Conservation (phyloP, 1,140 invertebrate genomes). For the Bombus ignitus region DNA sequence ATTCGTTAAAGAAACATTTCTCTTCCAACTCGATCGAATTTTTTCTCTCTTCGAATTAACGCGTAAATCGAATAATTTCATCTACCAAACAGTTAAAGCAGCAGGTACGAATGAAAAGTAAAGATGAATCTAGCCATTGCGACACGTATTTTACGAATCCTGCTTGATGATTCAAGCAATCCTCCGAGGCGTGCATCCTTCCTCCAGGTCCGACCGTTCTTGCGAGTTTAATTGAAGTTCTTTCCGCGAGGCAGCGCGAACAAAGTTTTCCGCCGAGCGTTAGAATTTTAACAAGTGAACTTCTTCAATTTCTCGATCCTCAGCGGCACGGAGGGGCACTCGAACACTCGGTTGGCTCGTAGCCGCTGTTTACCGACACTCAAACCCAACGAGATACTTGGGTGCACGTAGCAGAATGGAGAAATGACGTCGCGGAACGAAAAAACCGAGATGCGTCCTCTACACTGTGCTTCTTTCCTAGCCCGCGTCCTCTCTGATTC, state of each 20-base stretch:
- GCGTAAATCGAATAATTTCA: not conserved
- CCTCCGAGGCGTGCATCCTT: not conserved
- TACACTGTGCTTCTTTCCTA: not conserved
- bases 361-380: constrained; percentile 45
- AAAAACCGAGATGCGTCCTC: not conserved
- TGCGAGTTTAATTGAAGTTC: constrained; percentile 56
- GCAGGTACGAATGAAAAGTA: no score
- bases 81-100: no score
- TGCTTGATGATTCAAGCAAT: not conserved
- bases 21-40: not conserved
- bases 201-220: not conserved
- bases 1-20: not conserved
- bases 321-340: constrained; percentile 10
- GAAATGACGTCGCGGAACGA: not conserved
- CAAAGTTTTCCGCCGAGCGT: constrained; percentile 48
- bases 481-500: constrained; percentile 25
- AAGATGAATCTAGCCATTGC: not conserved
- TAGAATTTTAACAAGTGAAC: constrained; percentile 63
- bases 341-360: constrained; percentile 27
- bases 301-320: constrained; percentile 52
- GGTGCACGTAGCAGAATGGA: no score
- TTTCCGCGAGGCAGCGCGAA: constrained; percentile 32
- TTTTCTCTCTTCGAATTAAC: not conserved
- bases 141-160: not conserved
- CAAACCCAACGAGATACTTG: constrained; percentile 9